These are phyloP conservation scores for Leucophora obtusa DNA, from an alignment of 2,888 invertebrate genomes.

Conservation along the genomic window DNA sequence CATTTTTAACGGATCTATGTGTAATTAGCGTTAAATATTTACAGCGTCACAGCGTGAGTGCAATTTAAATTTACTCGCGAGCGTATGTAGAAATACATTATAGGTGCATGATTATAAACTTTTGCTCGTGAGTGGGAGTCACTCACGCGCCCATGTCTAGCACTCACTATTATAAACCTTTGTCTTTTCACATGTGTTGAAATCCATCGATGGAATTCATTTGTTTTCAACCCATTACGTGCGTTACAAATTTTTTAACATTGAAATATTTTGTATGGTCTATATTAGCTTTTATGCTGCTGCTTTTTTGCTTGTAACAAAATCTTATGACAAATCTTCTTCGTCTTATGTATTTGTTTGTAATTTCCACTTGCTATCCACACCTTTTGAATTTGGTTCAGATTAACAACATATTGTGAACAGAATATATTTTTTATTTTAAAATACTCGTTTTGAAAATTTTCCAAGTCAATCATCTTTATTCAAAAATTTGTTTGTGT, in stretches of 20 bases:
- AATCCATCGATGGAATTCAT: neutral
- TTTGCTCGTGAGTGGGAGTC: too few species aligned
- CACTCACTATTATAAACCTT: neutral
- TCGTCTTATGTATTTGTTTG: neutral
- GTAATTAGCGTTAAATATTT: too few species aligned
- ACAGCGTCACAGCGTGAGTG: too few species aligned
- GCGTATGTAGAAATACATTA: too few species aligned
- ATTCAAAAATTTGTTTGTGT: neutral
- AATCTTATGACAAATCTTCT: neutral
- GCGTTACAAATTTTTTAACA: neutral
- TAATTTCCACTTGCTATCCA: neutral
- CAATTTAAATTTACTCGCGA: too few species aligned
- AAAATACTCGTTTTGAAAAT: neutral
- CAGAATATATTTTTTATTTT: slow-evolving; percentile 7
- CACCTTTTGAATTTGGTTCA: slow-evolving; percentile 15
- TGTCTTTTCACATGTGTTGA: neutral
- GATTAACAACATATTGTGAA: slow-evolving; percentile 20
- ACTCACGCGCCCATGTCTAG: too few species aligned
- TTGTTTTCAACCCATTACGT: neutral
- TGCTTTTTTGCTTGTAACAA: neutral
- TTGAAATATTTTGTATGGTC: neutral
- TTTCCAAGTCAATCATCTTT: neutral
- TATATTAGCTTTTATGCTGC: too few species aligned
- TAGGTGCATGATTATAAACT: too few species aligned
- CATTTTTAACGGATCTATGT: too few species aligned